phyloP scores from a whole-genome alignment of 2,113 vertebrate species.

The Megaptera novaeangliae region DNA sequence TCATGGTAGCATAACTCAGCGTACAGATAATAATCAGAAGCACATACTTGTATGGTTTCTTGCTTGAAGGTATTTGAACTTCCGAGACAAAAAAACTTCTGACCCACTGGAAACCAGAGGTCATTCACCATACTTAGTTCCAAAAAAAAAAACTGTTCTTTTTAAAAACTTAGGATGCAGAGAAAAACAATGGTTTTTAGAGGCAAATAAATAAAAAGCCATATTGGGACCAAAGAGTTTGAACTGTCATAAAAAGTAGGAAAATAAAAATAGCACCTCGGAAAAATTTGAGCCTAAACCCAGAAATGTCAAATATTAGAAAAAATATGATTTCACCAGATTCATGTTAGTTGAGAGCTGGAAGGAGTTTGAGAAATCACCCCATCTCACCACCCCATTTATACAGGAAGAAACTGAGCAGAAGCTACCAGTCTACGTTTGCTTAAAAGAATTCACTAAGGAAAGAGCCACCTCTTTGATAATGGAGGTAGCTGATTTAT shows the following conservation, averaged over 20 bases:
- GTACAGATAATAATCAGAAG: neutral
- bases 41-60: neutral
- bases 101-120: neutral
- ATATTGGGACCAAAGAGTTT: neutral
- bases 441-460: neutral
- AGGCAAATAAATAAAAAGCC: neutral
- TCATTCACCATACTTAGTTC: neutral
- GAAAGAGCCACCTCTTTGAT: neutral
- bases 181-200: neutral
- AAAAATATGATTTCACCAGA: neutral
- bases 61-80: neutral
- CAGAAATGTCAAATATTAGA: neutral
- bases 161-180: neutral
- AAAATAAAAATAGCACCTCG: neutral
- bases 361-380: neutral
- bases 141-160: neutral
- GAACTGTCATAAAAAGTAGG: neutral
- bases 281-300: neutral
- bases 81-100: neutral
- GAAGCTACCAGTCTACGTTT: neutral
- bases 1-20: accelerated
- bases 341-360: accelerated
- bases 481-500: neutral
- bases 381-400: neutral
- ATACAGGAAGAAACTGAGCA: neutral